Evolutionary conservation across 1,140 invertebrate species (phyloP).

Genomic region (Ceratina australensis): DNA sequence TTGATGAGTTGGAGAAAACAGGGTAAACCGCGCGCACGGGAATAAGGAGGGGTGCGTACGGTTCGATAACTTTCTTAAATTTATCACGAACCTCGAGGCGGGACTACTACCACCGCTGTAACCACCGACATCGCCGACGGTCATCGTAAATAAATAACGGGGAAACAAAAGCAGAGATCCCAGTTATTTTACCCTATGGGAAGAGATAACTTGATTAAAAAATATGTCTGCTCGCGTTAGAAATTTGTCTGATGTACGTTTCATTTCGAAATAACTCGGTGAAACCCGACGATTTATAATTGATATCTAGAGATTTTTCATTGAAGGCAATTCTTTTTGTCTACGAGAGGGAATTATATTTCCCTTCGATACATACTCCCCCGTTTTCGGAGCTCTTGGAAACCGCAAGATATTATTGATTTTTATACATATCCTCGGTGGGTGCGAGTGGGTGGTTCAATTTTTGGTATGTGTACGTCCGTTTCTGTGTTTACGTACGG

Average conservation of each 20-base stretch:
- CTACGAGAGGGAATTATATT: conserved; percentile 29
- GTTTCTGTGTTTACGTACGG: conserved; percentile 61
- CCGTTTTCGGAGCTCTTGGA: conserved; percentile 69
- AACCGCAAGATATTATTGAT: conserved; percentile 80
- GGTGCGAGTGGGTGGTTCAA: conserved; percentile 52
- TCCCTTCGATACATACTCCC: conserved; percentile 45
- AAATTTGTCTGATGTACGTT: neutral
- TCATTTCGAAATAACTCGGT: too few species aligned
- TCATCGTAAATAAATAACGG: conserved; percentile 58
- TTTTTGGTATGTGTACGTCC: conserved; percentile 37
- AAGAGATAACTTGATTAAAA: conserved; percentile 12
- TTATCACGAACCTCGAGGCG: conserved; percentile 41
- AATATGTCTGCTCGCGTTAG: neutral
- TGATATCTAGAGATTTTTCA: neutral
- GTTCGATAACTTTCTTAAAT: conserved; percentile 64
- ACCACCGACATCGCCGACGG: too few species aligned
- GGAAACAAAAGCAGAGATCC: conserved; percentile 35
- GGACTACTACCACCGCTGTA: neutral
- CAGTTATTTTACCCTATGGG: conserved; percentile 39
- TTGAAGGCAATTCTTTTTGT: conserved; percentile 23
- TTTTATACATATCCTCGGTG: conserved; percentile 71
- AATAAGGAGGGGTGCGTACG: conserved; percentile 39
- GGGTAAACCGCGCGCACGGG: conserved; percentile 29
- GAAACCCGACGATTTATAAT: neutral
- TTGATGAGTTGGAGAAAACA: conserved; percentile 55